These are phyloP conservation scores for Eulemur albifrons DNA, from an alignment of 2,797 vertebrate species.

Conservation along the genomic window DNA sequence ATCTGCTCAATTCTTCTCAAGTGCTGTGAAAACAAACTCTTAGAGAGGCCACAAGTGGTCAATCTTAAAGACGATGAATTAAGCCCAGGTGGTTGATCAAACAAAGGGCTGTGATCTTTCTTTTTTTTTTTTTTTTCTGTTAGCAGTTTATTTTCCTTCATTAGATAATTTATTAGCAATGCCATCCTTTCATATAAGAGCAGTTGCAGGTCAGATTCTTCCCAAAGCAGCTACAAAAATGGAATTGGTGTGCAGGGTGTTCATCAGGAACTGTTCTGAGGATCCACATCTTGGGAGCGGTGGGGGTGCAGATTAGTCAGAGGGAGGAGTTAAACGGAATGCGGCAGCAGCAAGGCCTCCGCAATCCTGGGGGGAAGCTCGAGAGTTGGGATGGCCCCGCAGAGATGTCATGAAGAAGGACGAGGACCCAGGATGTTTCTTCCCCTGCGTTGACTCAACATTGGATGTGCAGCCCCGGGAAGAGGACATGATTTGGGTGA, in stretches of 20 bases:
- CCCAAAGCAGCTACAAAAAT: neutral
- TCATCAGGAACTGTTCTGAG: neutral
- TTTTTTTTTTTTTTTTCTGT: no score
- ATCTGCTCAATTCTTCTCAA: no score
- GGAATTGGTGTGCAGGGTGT: neutral
- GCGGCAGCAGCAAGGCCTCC: neutral
- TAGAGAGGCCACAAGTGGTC: no score
- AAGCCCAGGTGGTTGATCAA: no score
- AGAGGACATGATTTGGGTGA: neutral
- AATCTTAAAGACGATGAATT: no score
- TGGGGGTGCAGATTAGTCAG: no score
- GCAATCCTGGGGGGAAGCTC: neutral
- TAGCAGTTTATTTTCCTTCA: no score
- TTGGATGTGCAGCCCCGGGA: neutral
- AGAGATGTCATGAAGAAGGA: neutral
- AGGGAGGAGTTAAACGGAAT: neutral
- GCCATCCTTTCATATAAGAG: neutral
- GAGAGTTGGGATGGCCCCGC: neutral
- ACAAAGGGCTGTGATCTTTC: no score
- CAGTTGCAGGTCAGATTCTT: neutral
- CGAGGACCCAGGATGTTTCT: neutral
- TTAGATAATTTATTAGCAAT: no score
- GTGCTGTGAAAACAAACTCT: no score
- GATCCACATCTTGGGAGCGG: neutral
- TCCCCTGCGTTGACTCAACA: neutral